phyloP scores from a whole-genome alignment of 2,888 invertebrate species.

The Miltochrista miniata region DNA sequence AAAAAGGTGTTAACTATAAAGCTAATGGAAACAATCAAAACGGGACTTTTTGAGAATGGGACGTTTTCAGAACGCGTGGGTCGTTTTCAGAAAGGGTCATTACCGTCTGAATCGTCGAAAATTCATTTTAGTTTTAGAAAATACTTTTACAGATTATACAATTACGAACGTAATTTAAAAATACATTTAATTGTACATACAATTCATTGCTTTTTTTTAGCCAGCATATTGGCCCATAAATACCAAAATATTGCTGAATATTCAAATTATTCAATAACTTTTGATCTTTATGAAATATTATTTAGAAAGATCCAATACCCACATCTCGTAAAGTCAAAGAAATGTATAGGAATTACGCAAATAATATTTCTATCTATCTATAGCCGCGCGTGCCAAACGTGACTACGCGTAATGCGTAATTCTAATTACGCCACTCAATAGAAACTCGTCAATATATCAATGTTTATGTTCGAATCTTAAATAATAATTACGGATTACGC shows the following conservation, averaged over 20 bases:
- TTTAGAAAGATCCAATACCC: conserved; percentile 1
- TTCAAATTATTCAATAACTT: not conserved
- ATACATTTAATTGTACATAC: too few relatives aligned
- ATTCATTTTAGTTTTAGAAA: too few relatives aligned
- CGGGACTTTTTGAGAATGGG: too few relatives aligned
- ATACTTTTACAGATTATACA: too few relatives aligned
- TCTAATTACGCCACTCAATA: conserved; percentile 13
- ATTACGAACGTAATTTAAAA: too few relatives aligned
- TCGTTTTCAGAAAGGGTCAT: too few relatives aligned
- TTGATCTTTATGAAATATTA: not conserved
- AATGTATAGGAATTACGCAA: conserved; percentile 11
- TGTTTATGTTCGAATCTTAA: conserved; percentile 20
- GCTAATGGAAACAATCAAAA: too few relatives aligned
- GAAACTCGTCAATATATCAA: conserved; percentile 19
- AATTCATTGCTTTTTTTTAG: too few relatives aligned
- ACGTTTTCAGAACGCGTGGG: too few relatives aligned
- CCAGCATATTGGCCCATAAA: not conserved
- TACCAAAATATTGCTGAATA: not conserved
- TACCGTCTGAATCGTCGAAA: too few relatives aligned
- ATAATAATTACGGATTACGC: conserved; percentile 8
- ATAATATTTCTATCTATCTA: conserved; percentile 15
- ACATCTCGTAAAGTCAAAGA: conserved; percentile 9
- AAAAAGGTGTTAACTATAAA: too few relatives aligned
- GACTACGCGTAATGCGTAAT: conserved; percentile 33
- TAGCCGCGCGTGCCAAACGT: conserved; percentile 28